Base-by-base conservation (phyloP, 53 echinoderm and acorn worm species). In the Paracentrotus lividus region DNA sequence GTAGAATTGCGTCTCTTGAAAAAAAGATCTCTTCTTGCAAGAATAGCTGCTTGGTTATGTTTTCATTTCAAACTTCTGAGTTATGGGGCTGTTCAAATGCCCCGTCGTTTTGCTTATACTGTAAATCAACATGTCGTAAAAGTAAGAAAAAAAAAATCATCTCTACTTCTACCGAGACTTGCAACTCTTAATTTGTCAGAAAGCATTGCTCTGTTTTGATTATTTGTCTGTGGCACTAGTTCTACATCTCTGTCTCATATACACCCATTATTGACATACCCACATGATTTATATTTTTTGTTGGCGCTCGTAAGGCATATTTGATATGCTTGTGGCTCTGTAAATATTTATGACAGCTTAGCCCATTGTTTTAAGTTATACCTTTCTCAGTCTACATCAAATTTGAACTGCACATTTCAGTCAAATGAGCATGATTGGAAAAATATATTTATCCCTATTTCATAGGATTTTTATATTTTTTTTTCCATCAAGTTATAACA, bases 161-260 rank as follows among this genome's bases (percentile, higher is more conserved):
- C 15, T 72, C 72, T 40, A 38, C 72, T 72, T 36, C 72, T 38
- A 21, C 40, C 40, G 40, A 72, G 72, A 72, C 40, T 72, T 72
- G 72, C 72, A 72, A 72, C 72, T 72, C 72, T 36, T 67, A 72
- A 72, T 72, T 72, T 72, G 36, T 72, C 72, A 36, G 72, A 72
- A 72, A 72, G 72, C 72, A 72, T 72, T 10, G 72, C 72, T 72
- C 72, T 72, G 40, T 72, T 67, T 67, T 67, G 31, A 67, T 81
- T 47, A 45, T 44, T n/a, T 85, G 85, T 49, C 38, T 88, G 88
- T 56, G 51, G 88, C 88, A 88, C 88, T 88, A 57, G 86, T 56
- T 51, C 21, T 58, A 55, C 54, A 38, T 88, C 56, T 88, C 32
- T 88, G 52, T 88, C 14, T 58, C 58, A 32, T 55, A 88, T 34